Percentiles rank a stretch among this genome's conserved stretches.
phyloP scores from a whole-genome alignment of 1,140 invertebrate genomes.

The Xylocopa sonorina region DNA sequence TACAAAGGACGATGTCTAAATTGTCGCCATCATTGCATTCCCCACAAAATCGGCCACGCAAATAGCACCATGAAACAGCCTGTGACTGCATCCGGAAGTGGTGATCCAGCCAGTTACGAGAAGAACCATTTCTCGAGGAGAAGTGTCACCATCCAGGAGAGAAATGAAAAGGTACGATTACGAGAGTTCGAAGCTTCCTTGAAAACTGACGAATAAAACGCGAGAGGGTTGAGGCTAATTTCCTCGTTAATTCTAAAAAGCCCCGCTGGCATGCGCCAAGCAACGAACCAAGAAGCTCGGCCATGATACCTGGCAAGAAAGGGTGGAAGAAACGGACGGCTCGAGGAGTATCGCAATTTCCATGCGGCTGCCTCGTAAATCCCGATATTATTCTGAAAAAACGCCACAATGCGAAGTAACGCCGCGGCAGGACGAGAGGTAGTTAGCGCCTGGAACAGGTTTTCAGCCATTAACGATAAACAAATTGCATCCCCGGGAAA shows the following conservation, averaged over 20 bases:
- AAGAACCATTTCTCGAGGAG: no score
- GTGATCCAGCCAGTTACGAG: no score
- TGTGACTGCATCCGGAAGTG: slow-evolving; percentile 48
- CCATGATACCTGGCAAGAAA: background rate
- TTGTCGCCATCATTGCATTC: slow-evolving; percentile 21
- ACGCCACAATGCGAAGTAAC: slow-evolving; percentile 20
- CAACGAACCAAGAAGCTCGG: background rate
- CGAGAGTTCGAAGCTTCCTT: slow-evolving; percentile 28
- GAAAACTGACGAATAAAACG: no score
- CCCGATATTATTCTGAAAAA: slow-evolving; percentile 31
- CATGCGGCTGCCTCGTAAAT: slow-evolving; percentile 22
- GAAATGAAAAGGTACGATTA: no score
- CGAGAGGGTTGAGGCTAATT: no score
- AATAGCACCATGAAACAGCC: slow-evolving; percentile 42
- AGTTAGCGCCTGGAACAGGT: slow-evolving; percentile 13
- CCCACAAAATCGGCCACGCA: slow-evolving; percentile 23
- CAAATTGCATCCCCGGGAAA: slow-evolving; percentile 48
- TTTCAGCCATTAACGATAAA: slow-evolving; percentile 31
- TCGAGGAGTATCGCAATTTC: slow-evolving; percentile 23
- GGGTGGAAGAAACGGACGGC: background rate
- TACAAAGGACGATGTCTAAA: slow-evolving; percentile 54
- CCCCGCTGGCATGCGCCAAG: no score
- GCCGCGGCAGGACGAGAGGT: background rate
- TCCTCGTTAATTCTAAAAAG: background rate
- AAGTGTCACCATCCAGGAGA: no score